Conservation (phyloP, 2,113 vertebrate genomes). For the Panthera leo region DNA sequence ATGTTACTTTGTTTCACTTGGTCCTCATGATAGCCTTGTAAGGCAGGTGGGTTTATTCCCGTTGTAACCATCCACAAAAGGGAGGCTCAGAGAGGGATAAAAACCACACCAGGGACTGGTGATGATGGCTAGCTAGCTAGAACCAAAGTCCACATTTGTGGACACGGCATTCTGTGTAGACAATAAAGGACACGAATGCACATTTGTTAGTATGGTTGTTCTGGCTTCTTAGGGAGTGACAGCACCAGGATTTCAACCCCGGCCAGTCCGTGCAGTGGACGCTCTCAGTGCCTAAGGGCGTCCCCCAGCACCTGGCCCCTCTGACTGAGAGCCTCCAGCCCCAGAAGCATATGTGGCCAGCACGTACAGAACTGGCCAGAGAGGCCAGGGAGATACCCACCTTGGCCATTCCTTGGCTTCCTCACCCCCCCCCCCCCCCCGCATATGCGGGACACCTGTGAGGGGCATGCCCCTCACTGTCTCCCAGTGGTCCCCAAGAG, state of each 20-base stretch:
- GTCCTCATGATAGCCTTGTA: no score
- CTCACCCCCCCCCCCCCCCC: no score
- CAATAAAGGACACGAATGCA: neutral
- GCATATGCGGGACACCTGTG: no score
- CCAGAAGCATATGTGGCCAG: neutral
- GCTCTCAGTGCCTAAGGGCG: accelerated
- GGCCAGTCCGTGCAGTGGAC: neutral
- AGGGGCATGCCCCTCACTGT: neutral
- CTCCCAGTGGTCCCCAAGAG: neutral
- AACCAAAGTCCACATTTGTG: neutral
- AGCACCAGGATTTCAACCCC: neutral
- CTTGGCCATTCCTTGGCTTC: neutral
- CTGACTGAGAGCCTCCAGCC: neutral
- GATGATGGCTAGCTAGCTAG: neutral
- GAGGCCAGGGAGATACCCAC: neutral
- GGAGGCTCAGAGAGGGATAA: neutral
- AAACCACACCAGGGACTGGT: neutral
- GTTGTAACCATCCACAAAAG: neutral
- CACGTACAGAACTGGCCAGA: neutral
- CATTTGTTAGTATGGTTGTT: neutral
- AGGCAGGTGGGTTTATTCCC: neutral
- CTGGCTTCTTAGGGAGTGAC: neutral
- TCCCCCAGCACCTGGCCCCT: neutral
- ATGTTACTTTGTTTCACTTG: neutral
- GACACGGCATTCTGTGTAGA: neutral